Evolutionary conservation across 2,113 vertebrate species (phyloP).

Genomic region (Paradisaea rubra): DNA sequence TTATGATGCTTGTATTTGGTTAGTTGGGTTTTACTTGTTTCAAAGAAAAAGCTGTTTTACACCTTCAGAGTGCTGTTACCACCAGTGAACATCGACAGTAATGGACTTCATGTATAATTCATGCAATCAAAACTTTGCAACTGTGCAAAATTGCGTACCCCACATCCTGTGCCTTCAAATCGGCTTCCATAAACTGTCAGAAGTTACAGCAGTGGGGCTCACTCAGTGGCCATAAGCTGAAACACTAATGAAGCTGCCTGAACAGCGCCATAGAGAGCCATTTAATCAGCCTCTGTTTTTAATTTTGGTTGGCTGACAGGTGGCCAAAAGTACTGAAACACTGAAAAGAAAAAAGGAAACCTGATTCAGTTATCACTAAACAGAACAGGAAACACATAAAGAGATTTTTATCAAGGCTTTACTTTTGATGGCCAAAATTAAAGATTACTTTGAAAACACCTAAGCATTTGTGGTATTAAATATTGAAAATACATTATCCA

Average conservation of each 20-base stretch:
- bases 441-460: constrained; percentile 42
- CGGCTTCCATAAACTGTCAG: constrained; percentile 44
- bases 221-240: constrained; percentile 47
- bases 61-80: constrained; percentile 32
- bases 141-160: constrained; percentile 55
- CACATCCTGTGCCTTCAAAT: constrained; percentile 60
- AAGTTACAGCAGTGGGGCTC: constrained; percentile 50
- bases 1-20: not conserved
- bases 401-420: constrained; percentile 50
- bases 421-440: constrained; percentile 11
- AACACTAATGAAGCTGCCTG: constrained; percentile 62
- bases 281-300: constrained; percentile 66
- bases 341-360: not conserved
- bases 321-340: constrained; percentile 40
- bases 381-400: constrained; percentile 13
- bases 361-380: not conserved
- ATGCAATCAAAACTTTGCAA: constrained; percentile 73
- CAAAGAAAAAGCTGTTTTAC: not conserved
- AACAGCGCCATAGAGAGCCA: constrained; percentile 59
- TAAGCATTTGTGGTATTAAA: not conserved
- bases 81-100: not conserved
- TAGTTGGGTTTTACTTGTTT: not conserved
- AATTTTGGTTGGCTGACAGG: constrained; percentile 60
- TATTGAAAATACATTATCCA: constrained; percentile 14
- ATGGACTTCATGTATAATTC: constrained; percentile 70